These are phyloP conservation scores for Cololabis saira DNA, from an alignment of 2,113 vertebrate genomes.

Conservation along the genomic window DNA sequence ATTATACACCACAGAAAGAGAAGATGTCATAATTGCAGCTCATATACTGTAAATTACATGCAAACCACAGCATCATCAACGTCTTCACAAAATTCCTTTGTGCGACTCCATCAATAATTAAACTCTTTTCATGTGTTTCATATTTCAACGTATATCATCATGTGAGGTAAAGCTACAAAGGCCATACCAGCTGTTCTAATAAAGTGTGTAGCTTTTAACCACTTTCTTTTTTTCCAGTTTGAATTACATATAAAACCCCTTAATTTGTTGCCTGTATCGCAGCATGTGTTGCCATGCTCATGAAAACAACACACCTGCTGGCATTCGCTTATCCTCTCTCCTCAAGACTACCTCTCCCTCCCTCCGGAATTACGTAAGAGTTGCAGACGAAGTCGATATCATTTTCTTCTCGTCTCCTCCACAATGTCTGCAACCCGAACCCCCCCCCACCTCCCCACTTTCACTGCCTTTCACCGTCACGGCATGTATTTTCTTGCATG, in stretches of 20 bases:
- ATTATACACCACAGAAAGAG: neutral
- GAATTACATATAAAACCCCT: neutral
- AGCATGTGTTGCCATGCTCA: neutral
- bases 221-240: neutral
- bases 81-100: conserved; percentile 27
- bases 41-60: neutral
- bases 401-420: conserved; percentile 42
- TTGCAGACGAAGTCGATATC: conserved; percentile 38
- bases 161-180: neutral
- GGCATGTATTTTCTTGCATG: conserved; percentile 78
- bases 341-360: conserved; percentile 7
- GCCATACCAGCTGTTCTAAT: too few species aligned
- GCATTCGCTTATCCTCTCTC: conserved; percentile 2
- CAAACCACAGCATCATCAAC: neutral
- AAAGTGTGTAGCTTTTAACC: neutral
- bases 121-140: conserved; percentile 5
- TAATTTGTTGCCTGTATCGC: neutral
- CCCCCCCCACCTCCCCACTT: conserved; percentile 73
- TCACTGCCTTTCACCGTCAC: conserved; percentile 78
- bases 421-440: conserved; percentile 64
- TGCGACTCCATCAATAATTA: conserved; percentile 48
- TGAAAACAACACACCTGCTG: conserved; percentile 9
- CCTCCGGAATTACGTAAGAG: conserved; percentile 61
- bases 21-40: neutral
- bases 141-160: conserved; percentile 25